These are phyloP conservation scores for Chymomyza amoena DNA, from an alignment of 2,888 invertebrate species.

Conservation along the genomic window DNA sequence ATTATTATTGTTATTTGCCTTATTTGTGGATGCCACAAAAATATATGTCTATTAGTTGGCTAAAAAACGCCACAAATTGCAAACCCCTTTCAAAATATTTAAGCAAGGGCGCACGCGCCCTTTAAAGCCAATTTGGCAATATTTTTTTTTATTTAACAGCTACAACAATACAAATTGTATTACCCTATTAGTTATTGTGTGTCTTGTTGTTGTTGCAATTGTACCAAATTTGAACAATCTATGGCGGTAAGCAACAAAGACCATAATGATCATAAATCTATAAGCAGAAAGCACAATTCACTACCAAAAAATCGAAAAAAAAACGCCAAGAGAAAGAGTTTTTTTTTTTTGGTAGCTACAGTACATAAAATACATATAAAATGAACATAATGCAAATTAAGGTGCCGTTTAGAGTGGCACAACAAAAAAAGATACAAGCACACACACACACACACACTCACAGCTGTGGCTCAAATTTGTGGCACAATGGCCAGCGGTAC, in stretches of 20 bases:
- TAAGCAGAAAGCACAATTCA: slow-evolving; percentile 19
- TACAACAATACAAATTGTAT: slow-evolving; percentile 14
- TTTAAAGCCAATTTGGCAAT: slow-evolving; percentile 7
- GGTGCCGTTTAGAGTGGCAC: neutral
- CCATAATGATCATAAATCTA: slow-evolving; percentile 14
- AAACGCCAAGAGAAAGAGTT: neutral
- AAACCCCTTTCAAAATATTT: slow-evolving; percentile 61
- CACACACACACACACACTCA: neutral
- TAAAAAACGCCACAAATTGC: neutral
- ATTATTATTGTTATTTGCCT: slow-evolving; percentile 33
- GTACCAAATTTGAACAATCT: slow-evolving; percentile 4
- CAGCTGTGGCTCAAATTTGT: neutral
- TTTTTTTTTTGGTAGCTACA: neutral
- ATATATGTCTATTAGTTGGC: no score
- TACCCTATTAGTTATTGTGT: neutral
- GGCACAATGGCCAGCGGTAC: neutral
- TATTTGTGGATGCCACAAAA: neutral
- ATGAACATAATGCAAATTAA: neutral
- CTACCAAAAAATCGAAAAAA: no score
- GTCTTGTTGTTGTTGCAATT: slow-evolving; percentile 14
- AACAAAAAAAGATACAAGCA: neutral
- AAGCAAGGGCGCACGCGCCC: slow-evolving; percentile 40
- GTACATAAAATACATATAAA: neutral
- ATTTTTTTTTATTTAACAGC: slow-evolving; percentile 27
- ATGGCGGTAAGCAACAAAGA: slow-evolving; percentile 28